Evolutionary conservation across 2,113 vertebrate genomes (phyloP), one percentile per base, ranked within the genome.

Genomic region (Plectropomus leopardus): DNA sequence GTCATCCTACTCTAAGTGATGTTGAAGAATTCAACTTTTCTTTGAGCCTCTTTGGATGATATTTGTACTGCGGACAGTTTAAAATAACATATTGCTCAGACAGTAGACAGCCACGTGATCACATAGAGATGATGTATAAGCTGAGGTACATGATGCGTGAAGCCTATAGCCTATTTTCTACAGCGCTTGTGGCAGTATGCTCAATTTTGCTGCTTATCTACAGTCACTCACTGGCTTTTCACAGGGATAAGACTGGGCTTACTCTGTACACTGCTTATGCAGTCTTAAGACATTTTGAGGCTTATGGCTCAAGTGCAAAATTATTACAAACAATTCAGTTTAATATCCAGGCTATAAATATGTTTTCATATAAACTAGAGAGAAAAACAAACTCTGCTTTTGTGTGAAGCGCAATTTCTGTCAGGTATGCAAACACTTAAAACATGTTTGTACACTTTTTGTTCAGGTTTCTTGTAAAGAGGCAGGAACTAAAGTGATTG

Each of bases 141-240:
- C 64, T 70, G 63, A 61, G 58, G 61, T 69, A 47, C 75, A 76
- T 83, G 85, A 87, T 83, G 87, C 51, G 60, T 86, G 67, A 92
- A 80, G 80, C 77, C 69, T 82, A 68, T 73, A 88, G 84, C 63
- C 67, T 78, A 84, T 89, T 89, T 88, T 73, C 59, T 51, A 77
- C 79, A 51, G 80, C 42, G 30, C 72, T 77, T 71, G 67, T 72
- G 76, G 76, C 83, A 76, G 54, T 60, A 59, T 54, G 58, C 66
- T 81, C 74, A 87, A 72, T 88, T 85, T 82, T 72, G 36, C 74
- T 66, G 76, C 74, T 89, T 92, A 89, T 89, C 86, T 86, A 67
- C 76, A 70, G 77, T 71, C 78, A 45, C 73, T 85, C 67, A 23
- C 76, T 48, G 51, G 81, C 86, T 87, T 84, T n/a, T 72, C 72